These are phyloP conservation scores for Entomobrya proxima DNA, from an alignment of 2,888 invertebrate genomes.

Conservation along the genomic window DNA sequence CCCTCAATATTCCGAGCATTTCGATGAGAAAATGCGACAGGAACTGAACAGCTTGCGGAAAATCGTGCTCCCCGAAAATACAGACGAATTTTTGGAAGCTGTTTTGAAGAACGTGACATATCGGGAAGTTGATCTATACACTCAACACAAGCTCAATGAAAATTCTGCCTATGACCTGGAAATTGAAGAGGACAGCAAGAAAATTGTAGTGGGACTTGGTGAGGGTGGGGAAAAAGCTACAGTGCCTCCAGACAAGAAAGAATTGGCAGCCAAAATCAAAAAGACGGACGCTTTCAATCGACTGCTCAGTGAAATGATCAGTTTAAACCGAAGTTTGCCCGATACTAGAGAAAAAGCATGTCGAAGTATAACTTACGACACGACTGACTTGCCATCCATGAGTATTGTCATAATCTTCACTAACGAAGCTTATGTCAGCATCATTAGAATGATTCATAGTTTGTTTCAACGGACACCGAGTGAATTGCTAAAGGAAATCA, in stretches of 20 bases:
- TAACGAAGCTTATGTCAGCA: conserved; percentile 91
- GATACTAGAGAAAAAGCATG: not conserved
- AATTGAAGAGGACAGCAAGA: not conserved
- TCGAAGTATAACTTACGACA: not conserved
- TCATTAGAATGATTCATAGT: conserved; percentile 89
- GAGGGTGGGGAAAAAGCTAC: not conserved
- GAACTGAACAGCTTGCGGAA: not conserved
- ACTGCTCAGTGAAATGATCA: not conserved
- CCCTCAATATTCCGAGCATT: too few species aligned
- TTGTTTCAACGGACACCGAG: conserved; percentile 86
- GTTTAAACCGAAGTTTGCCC: not conserved
- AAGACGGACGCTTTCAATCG: conserved; percentile 5
- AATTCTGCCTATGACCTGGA: not conserved
- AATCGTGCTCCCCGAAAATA: conserved; percentile 57
- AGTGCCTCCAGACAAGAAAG: not conserved
- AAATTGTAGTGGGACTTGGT: not conserved
- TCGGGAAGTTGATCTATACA: conserved; percentile 65
- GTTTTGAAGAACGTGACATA: conserved; percentile 65
- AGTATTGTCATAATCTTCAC: conserved; percentile 90
- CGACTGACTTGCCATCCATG: conserved; percentile 82
- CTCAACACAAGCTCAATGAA: not conserved
- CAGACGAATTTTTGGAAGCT: conserved; percentile 69
- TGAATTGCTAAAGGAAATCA: conserved; percentile 89
- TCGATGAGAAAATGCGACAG: not conserved
- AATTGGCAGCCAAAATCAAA: not conserved